Evolutionary conservation across 2,888 invertebrate genomes (phyloP).

Genomic region (Xylocampa areola): DNA sequence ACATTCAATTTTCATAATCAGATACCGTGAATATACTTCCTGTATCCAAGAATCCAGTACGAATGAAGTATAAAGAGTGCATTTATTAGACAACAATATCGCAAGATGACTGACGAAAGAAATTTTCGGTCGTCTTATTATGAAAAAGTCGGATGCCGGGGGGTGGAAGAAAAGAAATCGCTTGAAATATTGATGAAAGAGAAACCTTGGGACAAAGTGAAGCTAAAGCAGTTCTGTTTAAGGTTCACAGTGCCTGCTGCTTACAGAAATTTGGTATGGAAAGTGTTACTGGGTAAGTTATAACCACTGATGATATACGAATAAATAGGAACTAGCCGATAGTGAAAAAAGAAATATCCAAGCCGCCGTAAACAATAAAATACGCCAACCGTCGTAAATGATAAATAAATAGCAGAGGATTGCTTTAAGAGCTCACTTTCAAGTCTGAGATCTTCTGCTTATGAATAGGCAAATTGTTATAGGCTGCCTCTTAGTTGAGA

Average conservation of each 20-base stretch:
- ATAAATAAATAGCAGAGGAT: too few relatives aligned
- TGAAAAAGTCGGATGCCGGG: constrained; percentile 96
- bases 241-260: constrained; percentile 95
- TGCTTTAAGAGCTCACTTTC: too few relatives aligned
- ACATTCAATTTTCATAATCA: neutral
- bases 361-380: too few relatives aligned
- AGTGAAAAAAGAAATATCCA: too few relatives aligned
- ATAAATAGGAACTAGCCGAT: neutral
- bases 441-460: too few relatives aligned
- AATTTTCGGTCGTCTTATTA: constrained; percentile 95
- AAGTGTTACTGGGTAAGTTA: constrained; percentile 93
- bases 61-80: constrained; percentile 5
- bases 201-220: constrained; percentile 93
- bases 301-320: neutral
- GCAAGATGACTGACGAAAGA: constrained; percentile 91
- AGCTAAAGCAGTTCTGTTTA: constrained; percentile 95
- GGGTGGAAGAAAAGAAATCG: constrained; percentile 97
- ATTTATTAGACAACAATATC: neutral
- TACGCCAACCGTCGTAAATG: too few relatives aligned
- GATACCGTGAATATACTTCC: neutral
- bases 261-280: constrained; percentile 95
- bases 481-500: too few relatives aligned
- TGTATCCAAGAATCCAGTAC: neutral
- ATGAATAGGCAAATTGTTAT: too few relatives aligned
- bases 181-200: constrained; percentile 96